Conservation (phyloP, 2,888 invertebrate species). For the Chrysodeixis includens region DNA sequence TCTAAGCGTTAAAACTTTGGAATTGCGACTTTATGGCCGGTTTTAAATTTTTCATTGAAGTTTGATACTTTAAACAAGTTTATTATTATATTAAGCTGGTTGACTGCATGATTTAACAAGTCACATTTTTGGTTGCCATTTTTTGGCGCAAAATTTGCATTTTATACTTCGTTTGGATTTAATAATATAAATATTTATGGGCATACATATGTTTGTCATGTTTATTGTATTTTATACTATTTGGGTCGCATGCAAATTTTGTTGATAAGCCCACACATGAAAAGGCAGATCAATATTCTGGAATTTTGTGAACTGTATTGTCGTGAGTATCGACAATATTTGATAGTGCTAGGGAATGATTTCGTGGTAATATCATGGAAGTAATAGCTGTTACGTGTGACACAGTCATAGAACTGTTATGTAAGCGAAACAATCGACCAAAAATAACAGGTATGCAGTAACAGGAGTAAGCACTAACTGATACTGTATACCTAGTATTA, state of each 20-base stretch:
- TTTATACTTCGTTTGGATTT: slow-evolving; percentile 31
- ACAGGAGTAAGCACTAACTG: background rate
- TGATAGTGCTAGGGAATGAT: slow-evolving; percentile 7
- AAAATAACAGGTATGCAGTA: background rate
- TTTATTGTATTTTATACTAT: slow-evolving; percentile 59
- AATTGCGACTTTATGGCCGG: slow-evolving; percentile 59
- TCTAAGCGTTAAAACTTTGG: slow-evolving; percentile 56
- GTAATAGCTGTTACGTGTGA: background rate
- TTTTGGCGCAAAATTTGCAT: slow-evolving; percentile 40
- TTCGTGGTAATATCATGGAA: background rate
- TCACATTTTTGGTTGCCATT: slow-evolving; percentile 28
- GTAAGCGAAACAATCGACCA: background rate
- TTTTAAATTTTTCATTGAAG: slow-evolving; percentile 65
- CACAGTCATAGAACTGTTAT: background rate
- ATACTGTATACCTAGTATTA: no score
- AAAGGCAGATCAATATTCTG: slow-evolving; percentile 40
- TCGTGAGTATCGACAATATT: slow-evolving; percentile 20
- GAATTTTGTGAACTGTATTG: slow-evolving; percentile 28
- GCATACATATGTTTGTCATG: slow-evolving; percentile 49
- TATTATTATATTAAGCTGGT: slow-evolving; percentile 59
- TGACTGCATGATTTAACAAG: slow-evolving; percentile 56
- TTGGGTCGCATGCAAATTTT: slow-evolving; percentile 54
- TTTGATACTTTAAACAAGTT: slow-evolving; percentile 62
- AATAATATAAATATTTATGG: slow-evolving; percentile 58
- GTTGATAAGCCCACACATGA: slow-evolving; percentile 42